Conservation (phyloP, 2,797 vertebrate genomes). For the Enteromius radiatus region DNA sequence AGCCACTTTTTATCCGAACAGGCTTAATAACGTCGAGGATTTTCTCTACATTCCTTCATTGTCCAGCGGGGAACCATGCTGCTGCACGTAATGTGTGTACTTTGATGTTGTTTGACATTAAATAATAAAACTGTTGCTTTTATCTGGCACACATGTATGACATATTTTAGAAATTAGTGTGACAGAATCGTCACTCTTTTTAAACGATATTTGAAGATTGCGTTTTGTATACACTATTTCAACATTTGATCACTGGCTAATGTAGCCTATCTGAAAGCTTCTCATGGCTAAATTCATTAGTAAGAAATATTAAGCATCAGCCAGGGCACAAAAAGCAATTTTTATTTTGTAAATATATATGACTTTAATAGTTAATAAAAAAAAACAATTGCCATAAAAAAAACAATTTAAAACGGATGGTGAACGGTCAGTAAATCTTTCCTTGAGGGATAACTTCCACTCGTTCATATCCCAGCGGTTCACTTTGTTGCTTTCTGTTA, state of each 20-base stretch:
- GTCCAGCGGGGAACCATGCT: not conserved
- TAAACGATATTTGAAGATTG: not conserved
- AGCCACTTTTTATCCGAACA: not conserved
- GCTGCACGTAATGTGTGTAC: not conserved
- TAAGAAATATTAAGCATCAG: not conserved
- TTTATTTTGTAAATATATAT: not conserved
- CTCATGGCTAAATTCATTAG: not conserved
- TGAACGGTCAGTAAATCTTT: not conserved
- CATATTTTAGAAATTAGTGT: not conserved
- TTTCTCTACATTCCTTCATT: not conserved
- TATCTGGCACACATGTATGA: not conserved
- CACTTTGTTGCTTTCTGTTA: not conserved
- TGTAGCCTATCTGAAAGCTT: not conserved
- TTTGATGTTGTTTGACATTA: not conserved
- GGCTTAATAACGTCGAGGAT: not conserved
- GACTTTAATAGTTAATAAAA: not conserved
- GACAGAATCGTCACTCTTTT: not conserved
- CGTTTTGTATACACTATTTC: not conserved
- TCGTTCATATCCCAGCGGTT: not conserved
- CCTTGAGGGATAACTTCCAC: not conserved
- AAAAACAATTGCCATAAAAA: not conserved
- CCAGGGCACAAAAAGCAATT: not conserved
- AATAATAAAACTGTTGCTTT: not conserved
- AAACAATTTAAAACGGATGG: not conserved
- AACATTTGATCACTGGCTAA: not conserved